Evolutionary conservation across 1,140 invertebrate species (phyloP).

Genomic region (Drosophila kikkawai): DNA sequence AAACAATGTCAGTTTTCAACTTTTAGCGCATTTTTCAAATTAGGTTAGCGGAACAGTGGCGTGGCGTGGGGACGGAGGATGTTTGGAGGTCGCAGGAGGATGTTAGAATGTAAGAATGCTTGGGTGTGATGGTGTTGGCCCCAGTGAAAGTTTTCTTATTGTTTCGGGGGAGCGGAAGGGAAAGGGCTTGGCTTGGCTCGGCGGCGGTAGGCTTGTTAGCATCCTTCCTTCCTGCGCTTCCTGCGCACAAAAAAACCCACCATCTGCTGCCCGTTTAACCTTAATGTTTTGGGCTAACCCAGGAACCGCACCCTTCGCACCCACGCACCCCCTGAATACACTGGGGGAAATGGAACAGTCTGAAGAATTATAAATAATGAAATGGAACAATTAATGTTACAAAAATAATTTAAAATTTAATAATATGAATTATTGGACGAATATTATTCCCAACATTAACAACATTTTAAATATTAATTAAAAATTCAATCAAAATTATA

Average conservation of each 20-base stretch:
- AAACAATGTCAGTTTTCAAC: constrained; percentile 68
- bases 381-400: too few species aligned
- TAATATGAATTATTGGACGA: too few species aligned
- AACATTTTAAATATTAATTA: too few species aligned
- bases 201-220: constrained; percentile 50
- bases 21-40: constrained; percentile 75
- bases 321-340: not conserved
- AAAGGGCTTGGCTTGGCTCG: constrained; percentile 13
- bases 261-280: constrained; percentile 65
- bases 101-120: constrained; percentile 6
- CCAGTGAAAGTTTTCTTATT: constrained; percentile 66
- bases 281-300: constrained; percentile 42
- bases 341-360: not conserved
- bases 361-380: not conserved
- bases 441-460: too few species aligned
- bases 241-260: constrained; percentile 13
- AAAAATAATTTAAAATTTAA: too few species aligned
- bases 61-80: not conserved
- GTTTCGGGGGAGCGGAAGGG: constrained; percentile 36
- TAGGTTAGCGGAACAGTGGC: constrained; percentile 60
- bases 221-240: constrained; percentile 64
- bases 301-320: constrained; percentile 25
- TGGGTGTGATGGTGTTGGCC: constrained; percentile 37
- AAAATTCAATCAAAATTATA: too few species aligned
- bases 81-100: constrained; percentile 7